phyloP scores from a whole-genome alignment of 2,113 vertebrate genomes.

The Alces alces region DNA sequence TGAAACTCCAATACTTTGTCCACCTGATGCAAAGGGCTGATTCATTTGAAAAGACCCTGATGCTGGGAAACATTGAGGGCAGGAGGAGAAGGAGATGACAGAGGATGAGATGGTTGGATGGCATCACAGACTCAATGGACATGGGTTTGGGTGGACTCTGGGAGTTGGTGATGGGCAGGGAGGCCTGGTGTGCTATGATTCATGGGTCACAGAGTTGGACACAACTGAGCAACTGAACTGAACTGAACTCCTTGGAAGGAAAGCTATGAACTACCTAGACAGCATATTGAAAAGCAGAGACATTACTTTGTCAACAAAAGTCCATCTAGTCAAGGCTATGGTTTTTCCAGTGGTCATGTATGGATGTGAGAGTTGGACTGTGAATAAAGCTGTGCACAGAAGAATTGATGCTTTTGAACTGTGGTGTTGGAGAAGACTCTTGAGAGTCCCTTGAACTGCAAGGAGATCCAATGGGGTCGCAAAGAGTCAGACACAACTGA shows the following conservation, averaged over 20 bases:
- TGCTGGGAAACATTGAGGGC: not conserved
- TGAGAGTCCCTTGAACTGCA: too few species aligned
- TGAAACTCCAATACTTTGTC: not conserved
- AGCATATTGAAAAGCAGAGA: too few species aligned
- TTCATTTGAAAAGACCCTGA: not conserved
- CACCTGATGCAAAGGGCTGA: not conserved
- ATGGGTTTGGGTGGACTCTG: not conserved
- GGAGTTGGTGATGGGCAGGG: not conserved
- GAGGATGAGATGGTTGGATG: not conserved
- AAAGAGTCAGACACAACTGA: not conserved
- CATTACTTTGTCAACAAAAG: too few species aligned
- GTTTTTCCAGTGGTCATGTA: too few species aligned
- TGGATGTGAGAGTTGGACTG: too few species aligned
- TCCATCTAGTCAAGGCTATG: too few species aligned
- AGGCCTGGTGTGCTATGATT: not conserved
- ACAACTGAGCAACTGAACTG: not conserved
- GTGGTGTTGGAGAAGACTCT: too few species aligned
- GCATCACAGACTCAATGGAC: not conserved
- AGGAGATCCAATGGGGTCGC: not conserved
- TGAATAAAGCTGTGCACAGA: too few species aligned
- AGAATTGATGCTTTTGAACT: too few species aligned
- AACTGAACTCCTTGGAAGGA: not conserved
- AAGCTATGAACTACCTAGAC: too few species aligned
- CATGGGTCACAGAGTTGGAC: not conserved
- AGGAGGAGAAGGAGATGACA: rapidly evolving